Base-by-base conservation (phyloP, 1,140 invertebrate species). In the Cheumatopsyche charites region DNA sequence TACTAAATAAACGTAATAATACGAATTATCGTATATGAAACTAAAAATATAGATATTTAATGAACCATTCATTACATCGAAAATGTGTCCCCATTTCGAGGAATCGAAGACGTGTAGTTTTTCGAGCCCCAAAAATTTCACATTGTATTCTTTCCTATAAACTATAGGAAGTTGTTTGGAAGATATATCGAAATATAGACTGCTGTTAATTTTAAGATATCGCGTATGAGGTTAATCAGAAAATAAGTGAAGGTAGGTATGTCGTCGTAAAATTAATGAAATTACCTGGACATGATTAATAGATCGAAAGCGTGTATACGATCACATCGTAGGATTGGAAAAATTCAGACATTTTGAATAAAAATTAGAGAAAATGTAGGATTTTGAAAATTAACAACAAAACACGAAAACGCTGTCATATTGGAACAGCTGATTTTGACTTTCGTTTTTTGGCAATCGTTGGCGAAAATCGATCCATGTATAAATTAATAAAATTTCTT, bases 31-130 rank as follows among this genome's bases (percentile, higher is more conserved):
- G n/a, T n/a, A 13, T 43, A 11, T 41, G 2, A 15, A 72, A 52
- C 36, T 25, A 13, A 45, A 47, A 77, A 68, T 76, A 77, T 45
- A n/a, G n/a, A n/a, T n/a, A n/a, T n/a, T n/a, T n/a, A n/a, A n/a
- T n/a, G n/a, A n/a, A n/a, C n/a, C n/a, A n/a, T n/a, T n/a, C n/a
- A n/a, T n/a, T n/a, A 92, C 91, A 87, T 88, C 84, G 79, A 84
- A 88, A 78, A 95, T 89, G 79, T 90, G 89, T 63, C 88, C 88
- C 90, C 94, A 95, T 86, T 95, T 96, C 75, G 87, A 87, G 1
- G 93, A 87, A 87, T 96, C 94, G 82, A 96, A 95, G n/a, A 93
- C 90, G 86, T 95, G 94, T 15, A 94, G 83, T 79, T 90, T 93
- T 82, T 95, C 92, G 55, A 95, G 81, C 19, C 92, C 91, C 77